Base-by-base conservation (phyloP, 2,888 invertebrate species). In the Phalera bucephala region DNA sequence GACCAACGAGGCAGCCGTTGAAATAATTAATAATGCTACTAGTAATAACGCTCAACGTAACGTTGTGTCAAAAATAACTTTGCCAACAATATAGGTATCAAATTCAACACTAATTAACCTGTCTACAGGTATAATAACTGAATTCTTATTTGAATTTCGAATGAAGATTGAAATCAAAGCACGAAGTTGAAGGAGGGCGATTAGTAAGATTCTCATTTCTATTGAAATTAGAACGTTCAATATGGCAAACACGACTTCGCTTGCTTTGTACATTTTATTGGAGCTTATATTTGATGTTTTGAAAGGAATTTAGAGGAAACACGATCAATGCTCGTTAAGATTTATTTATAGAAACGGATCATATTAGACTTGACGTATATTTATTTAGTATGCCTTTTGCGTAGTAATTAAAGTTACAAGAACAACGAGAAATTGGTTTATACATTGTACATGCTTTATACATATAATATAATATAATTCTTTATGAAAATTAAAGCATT, bases 141-240 rank as follows among this genome's bases (percentile, higher is more conserved):
- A 26, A 46, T 57, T 49, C 39, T 59, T 47, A 53, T 48, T 51
- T 35, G 27, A 40, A 56, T 51, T 47, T 36, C 41, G 37, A 49
- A 54, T 50, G 44, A 41, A 52, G 29, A 52, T 48, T 33, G 33
- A 50, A 59, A 55, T 57, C 50, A 43, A 48, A 59, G 50, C 46
- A 40, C 33, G 8, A 17, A 37, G 22, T 40, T 47, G 28, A 32
- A 43, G 42, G 39, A 31, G 28, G 35, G 33, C 48, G 51, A 64
- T 60, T 53, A 52, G 51, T 40, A 35, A 47, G 45, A 52, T 45
- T 47, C 52, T 44, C 57, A 49, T 60, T 64, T 47, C 55, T 36
- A 61, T 67, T 57, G 54, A 61, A 58, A 61, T 61, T 41, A 42
- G 57, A 56, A 32, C 39, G 34, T 31, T 30, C 9, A 14, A 45